A percentile compares a stretch with the other conserved stretches of the same genome.
Conservation (phyloP, 2,797 vertebrate species). For the Leptoclinus maculatus region DNA sequence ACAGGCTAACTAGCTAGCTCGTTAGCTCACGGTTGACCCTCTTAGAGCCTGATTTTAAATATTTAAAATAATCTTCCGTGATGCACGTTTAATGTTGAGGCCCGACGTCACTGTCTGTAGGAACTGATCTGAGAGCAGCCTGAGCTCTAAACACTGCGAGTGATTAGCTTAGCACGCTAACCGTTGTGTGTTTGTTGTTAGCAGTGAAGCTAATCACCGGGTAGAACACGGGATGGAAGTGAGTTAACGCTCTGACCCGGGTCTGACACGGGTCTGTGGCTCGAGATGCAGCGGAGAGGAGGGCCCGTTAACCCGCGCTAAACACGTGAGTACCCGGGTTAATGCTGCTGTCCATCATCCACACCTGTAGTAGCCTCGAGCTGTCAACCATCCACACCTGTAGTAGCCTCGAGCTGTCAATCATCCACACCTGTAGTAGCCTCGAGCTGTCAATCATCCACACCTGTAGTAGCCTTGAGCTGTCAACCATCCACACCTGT, state of each 20-base stretch:
- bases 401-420: too few relatives aligned
- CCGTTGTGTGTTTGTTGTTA: neutral
- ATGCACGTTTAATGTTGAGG: neutral
- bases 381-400: too few relatives aligned
- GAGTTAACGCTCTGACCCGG: neutral
- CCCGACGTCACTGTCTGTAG: neutral
- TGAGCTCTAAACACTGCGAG: too few relatives aligned
- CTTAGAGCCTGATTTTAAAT: neutral
- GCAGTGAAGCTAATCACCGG: neutral
- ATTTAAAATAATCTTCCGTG: neutral
- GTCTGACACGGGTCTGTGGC: neutral
- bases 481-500: too few relatives aligned
- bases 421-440: too few relatives aligned
- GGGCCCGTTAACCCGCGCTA: neutral
- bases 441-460: too few relatives aligned
- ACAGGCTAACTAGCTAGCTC: neutral
- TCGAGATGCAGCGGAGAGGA: neutral
- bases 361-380: too few relatives aligned
- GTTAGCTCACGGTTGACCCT: neutral
- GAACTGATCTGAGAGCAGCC: too few relatives aligned
- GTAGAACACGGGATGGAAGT: neutral
- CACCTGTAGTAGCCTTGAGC: too few relatives aligned
- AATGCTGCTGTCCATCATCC: too few relatives aligned
- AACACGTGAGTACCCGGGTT: neutral
- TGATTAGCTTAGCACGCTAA: conserved; percentile 30